Conservation (phyloP, 2,888 invertebrate species). For the Diaprepes abbreviatus region DNA sequence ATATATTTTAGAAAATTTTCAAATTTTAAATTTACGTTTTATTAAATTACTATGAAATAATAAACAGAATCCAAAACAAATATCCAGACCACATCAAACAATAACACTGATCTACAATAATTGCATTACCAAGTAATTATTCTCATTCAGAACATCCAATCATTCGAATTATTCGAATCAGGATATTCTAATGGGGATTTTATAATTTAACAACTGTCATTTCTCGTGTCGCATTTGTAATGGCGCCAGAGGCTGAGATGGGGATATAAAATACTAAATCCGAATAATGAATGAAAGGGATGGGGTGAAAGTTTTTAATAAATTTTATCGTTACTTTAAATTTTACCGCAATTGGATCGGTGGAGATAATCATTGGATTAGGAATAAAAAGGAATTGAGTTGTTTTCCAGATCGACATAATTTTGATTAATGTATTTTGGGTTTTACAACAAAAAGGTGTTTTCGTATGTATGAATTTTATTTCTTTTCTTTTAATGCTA, state of each 20-base stretch:
- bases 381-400: too few relatives aligned
- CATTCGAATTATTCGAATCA: background rate
- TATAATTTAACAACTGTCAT: constrained; percentile 24
- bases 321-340: constrained; percentile 11
- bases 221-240: constrained; percentile 19
- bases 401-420: too few relatives aligned
- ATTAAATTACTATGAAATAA: too few relatives aligned
- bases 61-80: constrained; percentile 1
- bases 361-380: background rate
- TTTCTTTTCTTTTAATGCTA: too few relatives aligned
- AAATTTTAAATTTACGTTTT: too few relatives aligned
- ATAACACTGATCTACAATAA: background rate
- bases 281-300: constrained; percentile 9
- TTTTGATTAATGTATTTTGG: too few relatives aligned
- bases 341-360: background rate
- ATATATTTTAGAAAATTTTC: too few relatives aligned
- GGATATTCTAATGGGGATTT: constrained; percentile 9
- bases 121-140: constrained; percentile 2
- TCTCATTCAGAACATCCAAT: background rate
- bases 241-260: background rate
- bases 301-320: constrained; percentile 1
- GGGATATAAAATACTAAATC: constrained; percentile 17
- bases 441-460: too few relatives aligned
- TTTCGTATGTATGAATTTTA: too few relatives aligned
- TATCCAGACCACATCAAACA: background rate